Evolutionary conservation across 2,113 vertebrate genomes (phyloP).

Genomic region (Falcunculus frontatus): DNA sequence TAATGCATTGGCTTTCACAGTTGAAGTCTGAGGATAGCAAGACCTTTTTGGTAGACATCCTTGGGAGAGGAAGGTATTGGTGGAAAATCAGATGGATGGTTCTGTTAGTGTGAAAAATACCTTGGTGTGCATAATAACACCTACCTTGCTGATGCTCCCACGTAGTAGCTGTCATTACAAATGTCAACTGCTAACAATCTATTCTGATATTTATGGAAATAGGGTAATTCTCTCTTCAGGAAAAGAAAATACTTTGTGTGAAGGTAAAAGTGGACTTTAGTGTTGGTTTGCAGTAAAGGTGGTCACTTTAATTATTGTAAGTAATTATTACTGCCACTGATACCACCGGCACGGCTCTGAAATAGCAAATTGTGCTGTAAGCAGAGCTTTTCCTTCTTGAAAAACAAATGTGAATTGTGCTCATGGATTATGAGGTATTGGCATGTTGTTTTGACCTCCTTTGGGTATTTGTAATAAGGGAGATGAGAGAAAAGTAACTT

Average conservation of each 20-base stretch:
- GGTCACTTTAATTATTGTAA: neutral
- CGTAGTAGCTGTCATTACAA: neutral
- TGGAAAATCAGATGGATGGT: neutral
- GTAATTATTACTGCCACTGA: neutral
- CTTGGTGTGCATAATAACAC: neutral
- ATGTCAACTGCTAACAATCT: neutral
- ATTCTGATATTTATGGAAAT: neutral
- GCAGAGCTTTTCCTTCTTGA: neutral
- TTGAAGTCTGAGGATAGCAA: neutral
- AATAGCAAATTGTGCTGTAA: neutral
- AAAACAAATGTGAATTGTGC: neutral
- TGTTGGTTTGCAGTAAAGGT: neutral
- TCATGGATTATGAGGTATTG: neutral
- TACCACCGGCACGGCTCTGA: neutral
- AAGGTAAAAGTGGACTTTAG: neutral
- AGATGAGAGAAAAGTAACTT: neutral
- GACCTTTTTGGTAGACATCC: neutral
- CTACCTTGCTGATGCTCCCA: neutral
- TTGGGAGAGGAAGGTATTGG: neutral
- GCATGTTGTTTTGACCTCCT: neutral
- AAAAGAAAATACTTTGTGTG: neutral
- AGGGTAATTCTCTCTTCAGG: neutral
- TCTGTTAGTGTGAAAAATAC: neutral
- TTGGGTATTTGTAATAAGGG: neutral
- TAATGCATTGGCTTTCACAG: neutral